phyloP scores from a whole-genome alignment of 2,113 vertebrate species.

The Pituophis catenifer region DNA sequence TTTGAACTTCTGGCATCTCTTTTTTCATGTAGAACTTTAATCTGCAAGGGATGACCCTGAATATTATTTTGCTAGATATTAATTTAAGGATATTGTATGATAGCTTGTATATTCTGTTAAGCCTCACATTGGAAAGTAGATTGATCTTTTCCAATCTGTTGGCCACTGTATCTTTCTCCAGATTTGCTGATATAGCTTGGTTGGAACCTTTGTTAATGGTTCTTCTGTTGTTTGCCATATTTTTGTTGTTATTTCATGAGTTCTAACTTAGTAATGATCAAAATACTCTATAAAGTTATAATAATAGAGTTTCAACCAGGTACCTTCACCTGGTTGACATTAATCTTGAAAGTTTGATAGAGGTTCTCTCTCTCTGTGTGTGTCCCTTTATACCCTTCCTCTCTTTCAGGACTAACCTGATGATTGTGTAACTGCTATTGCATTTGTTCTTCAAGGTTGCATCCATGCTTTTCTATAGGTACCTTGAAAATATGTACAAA shows the following conservation, averaged over 20 bases:
- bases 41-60: background rate
- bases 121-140: background rate
- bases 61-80: background rate
- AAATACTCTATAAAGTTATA: background rate
- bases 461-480: background rate
- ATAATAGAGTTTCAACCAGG: background rate
- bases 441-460: background rate
- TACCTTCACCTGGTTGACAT: background rate
- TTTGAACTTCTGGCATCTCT: background rate
- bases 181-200: background rate
- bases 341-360: background rate
- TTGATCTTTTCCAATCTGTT: background rate
- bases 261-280: background rate
- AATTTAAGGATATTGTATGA: background rate
- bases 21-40: background rate
- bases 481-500: background rate
- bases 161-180: background rate
- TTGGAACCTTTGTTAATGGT: background rate
- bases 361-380: background rate
- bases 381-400: background rate
- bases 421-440: background rate
- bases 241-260: background rate
- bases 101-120: background rate
- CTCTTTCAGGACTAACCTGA: background rate
- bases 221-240: background rate